Evolutionary conservation across 2,888 invertebrate species (phyloP), one percentile per base, ranked within the genome.

Genomic region (Metopia argyrocephala): DNA sequence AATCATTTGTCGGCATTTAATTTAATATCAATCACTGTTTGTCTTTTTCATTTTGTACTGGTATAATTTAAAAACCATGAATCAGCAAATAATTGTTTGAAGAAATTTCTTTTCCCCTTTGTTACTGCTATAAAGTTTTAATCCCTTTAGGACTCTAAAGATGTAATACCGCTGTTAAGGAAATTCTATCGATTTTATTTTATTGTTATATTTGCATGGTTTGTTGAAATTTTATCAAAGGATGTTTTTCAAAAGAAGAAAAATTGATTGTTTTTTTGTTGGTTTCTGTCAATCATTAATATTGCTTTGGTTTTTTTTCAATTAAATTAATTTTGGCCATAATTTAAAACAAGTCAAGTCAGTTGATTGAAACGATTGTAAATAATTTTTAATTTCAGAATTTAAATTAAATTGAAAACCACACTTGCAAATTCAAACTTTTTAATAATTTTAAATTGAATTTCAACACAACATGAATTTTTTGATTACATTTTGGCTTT

Each of bases 201-300:
- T 12, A 38, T 12, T 31, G 3, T 12, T 38, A 12, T 38, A 15
- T 38, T 31, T 23, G 46, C 57, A 23, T 23, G 18, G 38, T 38
- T 38, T 38, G 38, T 38, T 59, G 21, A 38, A 18, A 59, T 59
- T 7, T 48, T 38, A 12, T 9, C 18, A 20, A 15, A 57, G 28
- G 28, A 18, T 12, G 18, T 48, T 38, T 38, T 38, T 38, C 38
- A 6, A 1, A 12, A 15, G 15, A 38, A 15, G 12, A 38, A 38
- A 38, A 38, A 15, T 38, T 31, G 2, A 31, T 31, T 31, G 5
- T 38, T 38, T 15, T 31, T 31, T 15, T 38, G 38, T 15, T 38
- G 38, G 38, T 38, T 38, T 9, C 57, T 73, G 78, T 68, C 73
- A 73, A 78, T 69, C 62, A 78, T 61, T 66, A 61, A 59, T 50